Evolutionary conservation across 2,888 invertebrate genomes (phyloP).

Genomic region (Caenorhabditis doughertyi): DNA sequence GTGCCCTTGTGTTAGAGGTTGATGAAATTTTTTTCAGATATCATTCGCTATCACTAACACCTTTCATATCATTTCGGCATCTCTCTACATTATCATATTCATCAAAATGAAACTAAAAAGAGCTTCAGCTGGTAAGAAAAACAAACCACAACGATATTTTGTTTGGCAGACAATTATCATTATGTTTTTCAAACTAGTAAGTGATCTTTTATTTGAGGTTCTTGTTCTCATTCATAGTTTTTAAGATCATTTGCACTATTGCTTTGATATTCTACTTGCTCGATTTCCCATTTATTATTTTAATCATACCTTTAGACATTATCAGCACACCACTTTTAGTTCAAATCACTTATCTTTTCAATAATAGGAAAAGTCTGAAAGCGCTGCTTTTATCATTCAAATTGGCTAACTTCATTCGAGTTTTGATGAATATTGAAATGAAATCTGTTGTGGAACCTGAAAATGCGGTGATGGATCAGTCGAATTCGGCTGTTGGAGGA

Average conservation of each 20-base stretch:
- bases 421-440: neutral
- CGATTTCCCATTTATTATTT: neutral
- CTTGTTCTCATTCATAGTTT: neutral
- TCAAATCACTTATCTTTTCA: constrained; percentile 2
- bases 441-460: constrained; percentile 27
- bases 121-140: neutral
- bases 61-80: neutral
- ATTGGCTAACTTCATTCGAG: constrained; percentile 1
- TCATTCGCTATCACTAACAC: neutral
- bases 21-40: neutral
- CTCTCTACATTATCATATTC: neutral
- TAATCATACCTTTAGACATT: neutral
- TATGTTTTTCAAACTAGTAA: neutral
- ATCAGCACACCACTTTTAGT: constrained; percentile 7
- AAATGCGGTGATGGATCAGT: no score
- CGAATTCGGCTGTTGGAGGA: no score
- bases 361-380: constrained; percentile 8
- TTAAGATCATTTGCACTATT: neutral
- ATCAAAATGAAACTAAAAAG: neutral
- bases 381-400: neutral
- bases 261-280: no score
- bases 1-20: neutral
- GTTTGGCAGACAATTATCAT: neutral
- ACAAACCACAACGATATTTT: neutral
- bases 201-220: no score